phyloP scores from a whole-genome alignment of 2,888 invertebrate genomes.

The Troilus luridus region DNA sequence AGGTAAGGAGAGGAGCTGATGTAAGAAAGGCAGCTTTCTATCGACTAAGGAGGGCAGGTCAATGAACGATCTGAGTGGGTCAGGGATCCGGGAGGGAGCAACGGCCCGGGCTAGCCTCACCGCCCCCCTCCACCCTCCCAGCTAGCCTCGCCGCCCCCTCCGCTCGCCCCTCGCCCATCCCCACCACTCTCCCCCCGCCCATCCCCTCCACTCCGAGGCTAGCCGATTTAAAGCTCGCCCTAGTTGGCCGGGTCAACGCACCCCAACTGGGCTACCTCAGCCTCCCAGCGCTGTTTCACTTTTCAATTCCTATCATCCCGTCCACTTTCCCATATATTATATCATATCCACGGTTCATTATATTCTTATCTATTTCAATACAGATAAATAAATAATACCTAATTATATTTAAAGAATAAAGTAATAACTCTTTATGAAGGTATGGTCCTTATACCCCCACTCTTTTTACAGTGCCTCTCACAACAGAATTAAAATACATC shows the following conservation, averaged over 20 bases:
- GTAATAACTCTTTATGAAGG: background rate
- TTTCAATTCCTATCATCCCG: conserved; percentile 11
- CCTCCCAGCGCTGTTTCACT: conserved; percentile 43
- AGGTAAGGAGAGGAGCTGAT: conserved; percentile 41
- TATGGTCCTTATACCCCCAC: background rate
- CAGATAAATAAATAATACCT: background rate
- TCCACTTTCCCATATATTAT: conserved; percentile 57
- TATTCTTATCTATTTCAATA: background rate
- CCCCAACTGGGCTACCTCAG: conserved; percentile 63
- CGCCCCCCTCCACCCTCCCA: background rate
- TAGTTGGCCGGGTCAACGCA: conserved; percentile 63
- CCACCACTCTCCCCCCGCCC: background rate
- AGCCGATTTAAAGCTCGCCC: conserved; percentile 64
- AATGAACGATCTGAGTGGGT: conserved; percentile 7
- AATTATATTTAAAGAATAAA: background rate
- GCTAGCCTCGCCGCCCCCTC: background rate
- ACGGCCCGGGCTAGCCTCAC: conserved; percentile 55
- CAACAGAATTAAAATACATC: background rate
- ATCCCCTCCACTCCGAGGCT: conserved; percentile 33
- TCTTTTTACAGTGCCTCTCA: background rate
- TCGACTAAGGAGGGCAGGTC: conserved; percentile 42
- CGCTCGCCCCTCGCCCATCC: background rate
- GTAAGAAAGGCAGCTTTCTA: conserved; percentile 21
- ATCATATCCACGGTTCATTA: conserved; percentile 50
- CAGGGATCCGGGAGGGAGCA: conserved; percentile 14